Evolutionary conservation across 2,888 invertebrate species (phyloP), one percentile per base, ranked within the genome.

Genomic region (Masnerella sp.): DNA sequence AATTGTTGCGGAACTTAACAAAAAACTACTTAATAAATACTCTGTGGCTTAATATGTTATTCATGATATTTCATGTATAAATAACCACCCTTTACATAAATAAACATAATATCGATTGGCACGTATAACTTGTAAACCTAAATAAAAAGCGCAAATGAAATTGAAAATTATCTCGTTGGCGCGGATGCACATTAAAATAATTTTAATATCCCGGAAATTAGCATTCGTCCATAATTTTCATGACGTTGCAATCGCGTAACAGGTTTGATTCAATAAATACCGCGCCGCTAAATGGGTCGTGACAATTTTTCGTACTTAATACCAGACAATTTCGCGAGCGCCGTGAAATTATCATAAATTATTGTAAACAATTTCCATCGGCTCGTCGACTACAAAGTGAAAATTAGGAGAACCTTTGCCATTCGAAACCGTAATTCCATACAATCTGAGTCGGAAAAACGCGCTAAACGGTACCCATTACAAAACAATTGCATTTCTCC

Each of bases 401-500:
- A 28, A 7, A 9, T 28, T 28, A 28, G n/a, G 7, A 9, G 7
- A 28, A n/a, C n/a, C 28, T 3, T n/a, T n/a, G 1, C 28, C 1
- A 28, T 9, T n/a, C n/a, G 3, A n/a, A n/a, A 28, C 28, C 28
- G 3, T 28, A 11, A 34, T 34, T 11, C 34, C 11, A 11, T 34
- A 11, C 34, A 34, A 3, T 8, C 11, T 11, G 11, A 1, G 9
- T 34, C 34, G 15, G n/a, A 43, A 56, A 20, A 32, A 38, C 8
- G 14, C 20, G 18, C 5, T 7, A 20, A 49, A 28, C 15, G 22
- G 47, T 25, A 42, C 17, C 30, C 30, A 42, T 67, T 58, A 42
- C 34, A 18, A 59, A 51, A 51, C 51, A 43, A 68, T 51, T 36
- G 49, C 42, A 59, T 58, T 51, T 58, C 20, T 25, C 8, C 5